Conservation (phyloP, 64 coral and sea anemone species). For the Stichodactyla helianthus region DNA sequence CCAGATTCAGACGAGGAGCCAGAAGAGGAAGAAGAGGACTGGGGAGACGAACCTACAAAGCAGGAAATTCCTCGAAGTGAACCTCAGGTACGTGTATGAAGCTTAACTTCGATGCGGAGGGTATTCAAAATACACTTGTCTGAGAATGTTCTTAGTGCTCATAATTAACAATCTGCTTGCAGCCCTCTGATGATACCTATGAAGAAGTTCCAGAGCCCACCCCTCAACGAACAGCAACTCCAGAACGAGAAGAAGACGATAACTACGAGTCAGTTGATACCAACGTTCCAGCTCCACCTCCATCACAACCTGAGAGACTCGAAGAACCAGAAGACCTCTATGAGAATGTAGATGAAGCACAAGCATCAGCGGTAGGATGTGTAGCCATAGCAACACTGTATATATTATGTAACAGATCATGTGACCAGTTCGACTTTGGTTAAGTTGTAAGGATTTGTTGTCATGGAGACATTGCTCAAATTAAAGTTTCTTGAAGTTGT, state of each 20-base stretch:
- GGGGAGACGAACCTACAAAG: conserved; percentile 5
- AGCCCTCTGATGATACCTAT: conserved; percentile 7
- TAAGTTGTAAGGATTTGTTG: neutral
- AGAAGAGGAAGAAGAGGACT: neutral
- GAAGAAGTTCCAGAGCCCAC: conserved; percentile 5
- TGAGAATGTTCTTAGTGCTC: neutral
- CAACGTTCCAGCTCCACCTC: neutral
- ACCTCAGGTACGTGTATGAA: neutral
- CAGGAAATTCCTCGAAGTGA: neutral
- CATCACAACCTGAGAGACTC: neutral
- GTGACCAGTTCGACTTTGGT: neutral
- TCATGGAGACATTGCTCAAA: neutral
- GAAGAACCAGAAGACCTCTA: conserved; percentile 49
- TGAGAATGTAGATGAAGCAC: conserved; percentile 35
- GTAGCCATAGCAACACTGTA: neutral
- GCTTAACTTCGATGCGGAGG: too few relatives aligned
- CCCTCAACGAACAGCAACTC: neutral
- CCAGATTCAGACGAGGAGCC: conserved; percentile 10
- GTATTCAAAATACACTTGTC: too few relatives aligned
- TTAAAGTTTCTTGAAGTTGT: too few relatives aligned
- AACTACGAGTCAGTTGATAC: neutral
- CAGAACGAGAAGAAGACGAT: neutral
- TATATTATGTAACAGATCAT: neutral
- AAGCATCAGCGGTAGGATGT: neutral
- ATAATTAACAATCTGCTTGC: neutral